A percentile compares a stretch with the other conserved stretches of the same genome.
Conservation (phyloP, 2,888 invertebrate species). For the Erpobdella octoculata region DNA sequence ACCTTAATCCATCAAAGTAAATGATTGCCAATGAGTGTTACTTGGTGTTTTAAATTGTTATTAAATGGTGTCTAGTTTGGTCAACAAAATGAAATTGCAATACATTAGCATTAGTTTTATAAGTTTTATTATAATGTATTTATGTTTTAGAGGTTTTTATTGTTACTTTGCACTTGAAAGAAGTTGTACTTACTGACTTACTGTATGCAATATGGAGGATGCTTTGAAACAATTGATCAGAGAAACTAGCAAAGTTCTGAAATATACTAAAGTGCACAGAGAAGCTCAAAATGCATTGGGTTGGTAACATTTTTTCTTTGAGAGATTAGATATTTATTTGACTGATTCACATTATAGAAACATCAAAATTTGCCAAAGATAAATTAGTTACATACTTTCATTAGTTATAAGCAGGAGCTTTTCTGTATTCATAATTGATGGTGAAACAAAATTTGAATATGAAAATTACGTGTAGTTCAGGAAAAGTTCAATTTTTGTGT, state of each 20-base stretch:
- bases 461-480: not conserved
- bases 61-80: too few relatives aligned
- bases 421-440: not conserved
- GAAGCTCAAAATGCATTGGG: conserved; percentile 80
- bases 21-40: too few relatives aligned
- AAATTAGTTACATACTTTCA: not conserved
- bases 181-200: too few relatives aligned
- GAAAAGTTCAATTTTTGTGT: not conserved
- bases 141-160: too few relatives aligned
- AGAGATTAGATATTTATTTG: not conserved
- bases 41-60: too few relatives aligned
- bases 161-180: too few relatives aligned
- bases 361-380: too few relatives aligned
- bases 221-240: conserved; percentile 73
- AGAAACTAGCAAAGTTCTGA: conserved; percentile 69
- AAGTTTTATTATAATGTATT: too few relatives aligned
- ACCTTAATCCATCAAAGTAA: too few relatives aligned
- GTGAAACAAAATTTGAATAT: not conserved
- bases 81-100: too few relatives aligned
- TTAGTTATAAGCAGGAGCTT: not conserved
- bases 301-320: conserved; percentile 45
- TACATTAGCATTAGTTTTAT: too few relatives aligned
- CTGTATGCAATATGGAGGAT: too few relatives aligned
- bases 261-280: conserved; percentile 67
- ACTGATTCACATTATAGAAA: not conserved